Percentiles rank a stretch among this genome's conserved stretches.
These are phyloP conservation scores for Caenorhabditis virilis DNA, from an alignment of 2,888 invertebrate genomes.

Conservation along the genomic window DNA sequence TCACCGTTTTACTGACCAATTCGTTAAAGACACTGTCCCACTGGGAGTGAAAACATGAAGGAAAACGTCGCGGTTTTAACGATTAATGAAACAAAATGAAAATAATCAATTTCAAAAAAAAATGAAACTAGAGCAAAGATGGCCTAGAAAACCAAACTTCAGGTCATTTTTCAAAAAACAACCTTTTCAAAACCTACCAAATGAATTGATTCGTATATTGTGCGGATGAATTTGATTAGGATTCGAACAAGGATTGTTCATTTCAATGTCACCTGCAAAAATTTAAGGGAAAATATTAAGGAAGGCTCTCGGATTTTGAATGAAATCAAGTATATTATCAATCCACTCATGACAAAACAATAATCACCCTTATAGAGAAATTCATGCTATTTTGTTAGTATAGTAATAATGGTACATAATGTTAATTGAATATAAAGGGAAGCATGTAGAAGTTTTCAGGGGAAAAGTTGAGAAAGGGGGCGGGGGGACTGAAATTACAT, in stretches of 20 bases:
- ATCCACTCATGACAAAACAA: not conserved
- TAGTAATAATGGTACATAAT: not conserved
- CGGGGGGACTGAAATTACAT: too few species aligned
- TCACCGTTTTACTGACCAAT: too few species aligned
- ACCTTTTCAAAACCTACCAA: too few species aligned
- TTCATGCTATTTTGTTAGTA: not conserved
- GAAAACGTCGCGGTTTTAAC: too few species aligned
- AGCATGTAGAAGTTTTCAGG: not conserved
- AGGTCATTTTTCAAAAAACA: too few species aligned
- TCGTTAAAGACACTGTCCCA: too few species aligned
- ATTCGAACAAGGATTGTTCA: constrained; percentile 19
- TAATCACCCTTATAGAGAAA: constrained; percentile 3
- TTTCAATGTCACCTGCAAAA: constrained; percentile 25
- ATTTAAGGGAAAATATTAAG: too few species aligned
- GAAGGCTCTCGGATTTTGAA: not conserved
- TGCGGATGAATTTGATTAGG: constrained; percentile 37
- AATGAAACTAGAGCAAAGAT: too few species aligned
- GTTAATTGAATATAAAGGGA: not conserved
- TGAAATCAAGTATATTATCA: not conserved
- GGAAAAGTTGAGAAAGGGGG: not conserved
- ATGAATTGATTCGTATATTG: constrained; percentile 8
- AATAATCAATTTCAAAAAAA: too few species aligned
- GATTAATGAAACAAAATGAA: too few species aligned
- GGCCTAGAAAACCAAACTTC: too few species aligned
- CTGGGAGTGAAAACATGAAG: too few species aligned